Evolutionary conservation across 2,797 vertebrate species (phyloP), one percentile per base, ranked within the genome.

Genomic region (Hipposideros larvatus): DNA sequence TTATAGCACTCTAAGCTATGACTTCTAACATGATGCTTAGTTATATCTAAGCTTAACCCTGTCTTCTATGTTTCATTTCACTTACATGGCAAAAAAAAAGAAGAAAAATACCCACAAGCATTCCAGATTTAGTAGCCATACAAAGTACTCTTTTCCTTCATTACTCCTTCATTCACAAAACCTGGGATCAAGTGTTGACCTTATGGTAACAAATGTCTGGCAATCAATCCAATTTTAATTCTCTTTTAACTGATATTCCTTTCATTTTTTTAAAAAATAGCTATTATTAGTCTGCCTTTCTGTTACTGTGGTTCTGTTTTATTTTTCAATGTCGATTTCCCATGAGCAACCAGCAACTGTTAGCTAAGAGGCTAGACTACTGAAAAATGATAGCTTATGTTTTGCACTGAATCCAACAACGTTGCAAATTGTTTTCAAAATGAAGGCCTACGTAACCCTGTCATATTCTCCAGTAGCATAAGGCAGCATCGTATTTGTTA

Each of bases 221-320:
- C 14, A 28, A 43, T 90, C 14, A 8, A 68, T 85, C 2, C 21
- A 22, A 59, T 53, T 57, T 75, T 21, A 77, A 15, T 55, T 28
- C 1, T 28, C 3, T 70, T 87, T 85, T 68, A 37, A 55, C 11
- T 34, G 4, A 75, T 24, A 71, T 28, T 22, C 5, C 21, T 43
- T 19, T 53, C 43, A 31, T 70, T 22, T 84, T 77, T 46, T 61
- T 65, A 31, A 51, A 51, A 43, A 75, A 78, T 68, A 68, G 46
- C 31, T 37, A 71, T 65, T 82, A 63, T 87, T 24, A n/a, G 88
- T 77, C 97, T 96, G 34, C 80, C 21, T 92, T 96, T 65, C 43
- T 79, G 4, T 73, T 96, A 53, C 41, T 71, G 21, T 48, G 66
- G 31, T 84, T 96, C 94, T 91, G 7, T 59, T 90, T 77, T 80